Conservation (phyloP, 2,797 vertebrate species). For the Falco berigora region DNA sequence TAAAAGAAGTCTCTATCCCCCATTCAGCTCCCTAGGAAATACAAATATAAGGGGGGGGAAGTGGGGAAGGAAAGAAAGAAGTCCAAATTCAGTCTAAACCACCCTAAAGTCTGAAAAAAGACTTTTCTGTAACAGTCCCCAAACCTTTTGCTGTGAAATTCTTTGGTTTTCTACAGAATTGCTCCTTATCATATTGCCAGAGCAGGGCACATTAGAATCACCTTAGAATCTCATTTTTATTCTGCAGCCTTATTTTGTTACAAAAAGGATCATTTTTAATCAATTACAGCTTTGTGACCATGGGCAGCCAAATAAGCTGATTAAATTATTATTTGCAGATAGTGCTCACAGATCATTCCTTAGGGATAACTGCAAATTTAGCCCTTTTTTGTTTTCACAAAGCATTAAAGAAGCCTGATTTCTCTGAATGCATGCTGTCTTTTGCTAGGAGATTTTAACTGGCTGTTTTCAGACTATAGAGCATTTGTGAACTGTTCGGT, state of each 20-base stretch:
- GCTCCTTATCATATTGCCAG: background rate
- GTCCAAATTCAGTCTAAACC: background rate
- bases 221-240: constrained; percentile 24
- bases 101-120: background rate
- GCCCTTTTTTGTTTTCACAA: background rate
- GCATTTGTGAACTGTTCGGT: background rate
- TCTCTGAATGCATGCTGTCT: background rate
- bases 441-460: background rate
- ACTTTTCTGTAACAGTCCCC: background rate
- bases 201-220: constrained; percentile 14
- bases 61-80: background rate
- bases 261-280: constrained; percentile 52
- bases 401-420: background rate
- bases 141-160: background rate
- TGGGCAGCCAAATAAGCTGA: constrained; percentile 38
- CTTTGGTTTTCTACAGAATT: background rate
- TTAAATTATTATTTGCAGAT: constrained; percentile 57
- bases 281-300: constrained; percentile 43
- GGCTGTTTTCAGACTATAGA: background rate
- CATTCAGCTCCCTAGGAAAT: background rate
- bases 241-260: constrained; percentile 31
- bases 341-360: constrained; percentile 23
- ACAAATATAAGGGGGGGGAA: background rate
- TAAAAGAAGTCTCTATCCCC: background rate
- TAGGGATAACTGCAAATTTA: background rate